These are phyloP conservation scores for Chrysochloris asiatica DNA, from an alignment of 2,113 vertebrate species.

Conservation along the genomic window DNA sequence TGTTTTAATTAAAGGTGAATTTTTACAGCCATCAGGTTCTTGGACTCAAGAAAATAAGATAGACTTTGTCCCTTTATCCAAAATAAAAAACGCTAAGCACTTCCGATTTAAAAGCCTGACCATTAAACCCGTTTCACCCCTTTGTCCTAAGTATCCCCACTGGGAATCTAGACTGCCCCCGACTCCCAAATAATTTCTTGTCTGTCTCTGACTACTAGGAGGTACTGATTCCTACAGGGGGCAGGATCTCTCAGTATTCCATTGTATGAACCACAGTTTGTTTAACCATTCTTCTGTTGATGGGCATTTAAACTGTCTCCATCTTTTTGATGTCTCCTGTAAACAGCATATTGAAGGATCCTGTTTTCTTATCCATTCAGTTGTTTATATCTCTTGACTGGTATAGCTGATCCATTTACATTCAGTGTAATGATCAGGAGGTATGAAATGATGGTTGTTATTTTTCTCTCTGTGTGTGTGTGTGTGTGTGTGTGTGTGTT, in stretches of 20 bases:
- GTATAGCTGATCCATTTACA: too few relatives aligned
- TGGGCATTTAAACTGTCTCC: too few relatives aligned
- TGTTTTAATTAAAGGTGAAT: background rate
- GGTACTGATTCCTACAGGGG: background rate
- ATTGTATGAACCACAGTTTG: too few relatives aligned
- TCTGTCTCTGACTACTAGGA: background rate
- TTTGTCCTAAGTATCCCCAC: accelerated
- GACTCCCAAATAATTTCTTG: background rate
- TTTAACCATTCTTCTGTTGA: too few relatives aligned
- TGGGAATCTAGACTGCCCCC: background rate
- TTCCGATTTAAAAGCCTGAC: background rate
- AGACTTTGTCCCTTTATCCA: background rate
- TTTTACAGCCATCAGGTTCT: background rate
- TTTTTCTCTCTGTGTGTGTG: too few relatives aligned
- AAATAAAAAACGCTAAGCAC: background rate
- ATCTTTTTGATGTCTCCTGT: too few relatives aligned
- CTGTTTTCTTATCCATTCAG: too few relatives aligned
- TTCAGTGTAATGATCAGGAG: too few relatives aligned
- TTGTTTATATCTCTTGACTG: too few relatives aligned
- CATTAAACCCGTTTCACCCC: background rate
- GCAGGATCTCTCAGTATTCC: background rate
- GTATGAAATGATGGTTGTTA: too few relatives aligned
- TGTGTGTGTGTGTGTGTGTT: too few relatives aligned
- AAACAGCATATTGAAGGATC: too few relatives aligned
- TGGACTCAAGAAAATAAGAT: background rate